Evolutionary conservation across 2,797 vertebrate species (phyloP), one percentile per base, ranked within the genome.

Genomic region (Phrynocephalus vlangalii): DNA sequence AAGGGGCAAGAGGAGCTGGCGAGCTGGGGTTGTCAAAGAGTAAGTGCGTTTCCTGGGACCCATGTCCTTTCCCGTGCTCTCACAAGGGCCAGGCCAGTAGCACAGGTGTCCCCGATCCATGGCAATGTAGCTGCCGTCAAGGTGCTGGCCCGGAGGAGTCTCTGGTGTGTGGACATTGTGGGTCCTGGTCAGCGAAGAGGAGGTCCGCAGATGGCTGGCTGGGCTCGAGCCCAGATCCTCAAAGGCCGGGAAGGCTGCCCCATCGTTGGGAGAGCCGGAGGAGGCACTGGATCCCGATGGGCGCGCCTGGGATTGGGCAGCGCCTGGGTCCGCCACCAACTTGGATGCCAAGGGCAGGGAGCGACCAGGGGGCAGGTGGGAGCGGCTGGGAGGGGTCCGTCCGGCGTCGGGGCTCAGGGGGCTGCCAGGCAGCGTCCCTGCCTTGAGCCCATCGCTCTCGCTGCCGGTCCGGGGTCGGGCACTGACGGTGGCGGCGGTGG

Each of bases 381-480:
- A 99, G 83, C 98, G 97, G 94, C 97, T 98, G 89, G 99, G 94
- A 0, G 97, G 97, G 82, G 97, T 97, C 92, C 98, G 96, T 94
- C 97, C 97, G 10, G 97, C 95, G 67, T 97, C 97, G 0, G 98
- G 98, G 92, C 99, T 99, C 73, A 98, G 95, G 13, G 99, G 98
- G 95, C 98, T 99, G 72, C 97, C 97, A 0, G 96, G 97, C 72
- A 96, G 96, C 0, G 98, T 98, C 91, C 97, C 96, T 1, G 97
- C 96, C 83, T 98, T 96, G 70, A 96, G 96, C 79, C 94, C 97
- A 22, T 99, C 98, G 2, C 99, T 98, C 94, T 99, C 98, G 88
- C 98, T 99, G 63, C 98, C 98, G 3, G 98, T 98, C 92, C 99
- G 98, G 92, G 98, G 97, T 48, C 98, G 97, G 91, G 98, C 98